Evolutionary conservation across 2,888 invertebrate species (phyloP), one percentile per base, ranked within the genome.

Genomic region (Clunio marinus): DNA sequence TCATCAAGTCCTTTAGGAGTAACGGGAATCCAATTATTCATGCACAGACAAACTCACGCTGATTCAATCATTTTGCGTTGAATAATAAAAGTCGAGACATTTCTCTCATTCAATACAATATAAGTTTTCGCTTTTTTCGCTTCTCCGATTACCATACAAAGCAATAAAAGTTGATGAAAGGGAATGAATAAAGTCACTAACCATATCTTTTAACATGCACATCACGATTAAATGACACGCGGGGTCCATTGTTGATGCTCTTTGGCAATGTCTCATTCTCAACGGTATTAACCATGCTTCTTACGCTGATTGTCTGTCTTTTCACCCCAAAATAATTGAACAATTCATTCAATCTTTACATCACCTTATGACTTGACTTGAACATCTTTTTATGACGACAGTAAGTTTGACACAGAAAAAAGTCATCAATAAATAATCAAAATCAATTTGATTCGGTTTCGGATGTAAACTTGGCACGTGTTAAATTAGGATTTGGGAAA

Each of bases 141-240:
- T 41, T 15, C n/a, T n/a, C 7, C 41, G 41, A 51, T 51, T n/a
- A 22, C 4, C 4, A 7, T 51, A 13, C n/a, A 7, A 22, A 51
- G 35, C 35, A 32, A 32, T 8, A 8, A 51, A 51, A 13, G 22
- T 45, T 45, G 45, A 45, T 17, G n/a, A n/a, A n/a, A n/a, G n/a
- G n/a, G n/a, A n/a, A 45, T 15, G 25, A 57, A 25, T 10, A 32
- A 27, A 57, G 27, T 24, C 57, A 57, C 87, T 86, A 86, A 90
- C 91, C 90, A 82, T 91, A 91, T 83, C 91, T 83, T 81, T 92
- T 92, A 77, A 92, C 89, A 83, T 91, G 91, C 76, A 92, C 91
- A 84, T 91, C 91, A 80, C 89, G 85, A 84, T 92, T 91, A 84
- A 92, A 92, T 78, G 91, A 92, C 75, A 92, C 92, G 75, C 86